A percentile compares a stretch with the other conserved stretches of the same genome.
Conservation (phyloP, 92 coral and sea anemone species). For the Phymanthus crucifer region DNA sequence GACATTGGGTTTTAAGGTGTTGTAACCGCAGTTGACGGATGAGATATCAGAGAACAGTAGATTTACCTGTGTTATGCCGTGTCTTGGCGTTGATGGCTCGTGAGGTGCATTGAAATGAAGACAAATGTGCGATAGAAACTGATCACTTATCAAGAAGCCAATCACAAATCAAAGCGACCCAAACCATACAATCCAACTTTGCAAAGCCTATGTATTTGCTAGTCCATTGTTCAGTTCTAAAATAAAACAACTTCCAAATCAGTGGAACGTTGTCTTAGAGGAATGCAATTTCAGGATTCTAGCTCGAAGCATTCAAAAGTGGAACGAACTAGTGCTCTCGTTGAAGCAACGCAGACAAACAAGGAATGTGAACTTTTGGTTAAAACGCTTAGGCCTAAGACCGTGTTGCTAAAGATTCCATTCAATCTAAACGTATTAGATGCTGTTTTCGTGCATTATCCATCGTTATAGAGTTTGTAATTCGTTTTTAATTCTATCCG, state of each 20-base stretch:
- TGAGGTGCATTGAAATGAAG: slow-evolving; percentile 7
- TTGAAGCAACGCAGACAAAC: neutral
- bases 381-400: slow-evolving; percentile 28
- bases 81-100: neutral
- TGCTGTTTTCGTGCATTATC: slow-evolving; percentile 35
- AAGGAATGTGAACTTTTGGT: slow-evolving; percentile 13
- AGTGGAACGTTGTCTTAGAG: neutral
- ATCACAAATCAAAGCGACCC: neutral
- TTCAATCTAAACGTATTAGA: slow-evolving; percentile 28
- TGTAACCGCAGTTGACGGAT: neutral
- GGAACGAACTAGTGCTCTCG: neutral
- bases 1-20: neutral
- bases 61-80: neutral
- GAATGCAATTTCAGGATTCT: neutral
- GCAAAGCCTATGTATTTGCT: neutral
- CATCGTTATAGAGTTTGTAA: slow-evolving; percentile 13
- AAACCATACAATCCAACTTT: neutral
- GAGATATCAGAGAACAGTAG: neutral
- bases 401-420: slow-evolving; percentile 25
- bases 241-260: neutral
- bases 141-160: neutral
- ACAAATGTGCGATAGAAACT: neutral
- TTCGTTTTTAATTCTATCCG: slow-evolving; percentile 22
- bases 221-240: neutral
- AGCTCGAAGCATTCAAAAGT: neutral